Base-by-base conservation (phyloP, 2,113 vertebrate genomes). In the Otis tarda region DNA sequence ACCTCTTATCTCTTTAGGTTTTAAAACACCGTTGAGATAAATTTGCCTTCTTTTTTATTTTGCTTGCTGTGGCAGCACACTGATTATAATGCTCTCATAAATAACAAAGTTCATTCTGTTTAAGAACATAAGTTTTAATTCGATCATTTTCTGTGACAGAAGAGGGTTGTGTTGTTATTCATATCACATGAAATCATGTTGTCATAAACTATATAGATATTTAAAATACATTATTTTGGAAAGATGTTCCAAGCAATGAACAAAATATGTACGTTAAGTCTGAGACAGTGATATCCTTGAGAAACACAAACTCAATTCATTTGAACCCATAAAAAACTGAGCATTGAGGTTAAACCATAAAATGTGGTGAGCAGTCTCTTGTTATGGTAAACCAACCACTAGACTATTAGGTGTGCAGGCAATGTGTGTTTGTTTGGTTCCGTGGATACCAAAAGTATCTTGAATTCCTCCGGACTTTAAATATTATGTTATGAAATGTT, bases 401-500 rank as follows among this genome's bases (percentile, higher is more conserved):
- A 87, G 80, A 82, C 76, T 90, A 69, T 55, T 94, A 96, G 83
- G 86, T 91, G 94, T 83, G 74, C 83, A 92, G 59, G 67, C 74
- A 94, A 68, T 94, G 94, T 60, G 75, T 95, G 68, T 94, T 76
- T 96, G 81, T 93, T 97, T 95, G 75, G 52, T 92, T 50, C 70
- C 0, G 25, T 85, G 78, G 89, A 91, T 68, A 78, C 87, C 85
- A 63, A 91, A 93, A 93, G 47, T 91, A 88, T 78, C 78, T 70
- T 87, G 84, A 89, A 93, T 94, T 95, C 91, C 82, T 95, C 70
- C 80, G 43, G 71, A 85, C 53, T 96, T 94, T 45, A 96, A 96
- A 97, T 95, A 92, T 95, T 91, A 83, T 94, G 87, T 91, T 92
- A 95, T 77, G 73, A 95, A 96, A 94, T 80, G 52, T 91, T 95